A percentile compares a stretch with the other conserved stretches of the same genome.
Evolutionary conservation across 2,797 vertebrate species (phyloP).

Genomic region (Sebastolobus altivelis): DNA sequence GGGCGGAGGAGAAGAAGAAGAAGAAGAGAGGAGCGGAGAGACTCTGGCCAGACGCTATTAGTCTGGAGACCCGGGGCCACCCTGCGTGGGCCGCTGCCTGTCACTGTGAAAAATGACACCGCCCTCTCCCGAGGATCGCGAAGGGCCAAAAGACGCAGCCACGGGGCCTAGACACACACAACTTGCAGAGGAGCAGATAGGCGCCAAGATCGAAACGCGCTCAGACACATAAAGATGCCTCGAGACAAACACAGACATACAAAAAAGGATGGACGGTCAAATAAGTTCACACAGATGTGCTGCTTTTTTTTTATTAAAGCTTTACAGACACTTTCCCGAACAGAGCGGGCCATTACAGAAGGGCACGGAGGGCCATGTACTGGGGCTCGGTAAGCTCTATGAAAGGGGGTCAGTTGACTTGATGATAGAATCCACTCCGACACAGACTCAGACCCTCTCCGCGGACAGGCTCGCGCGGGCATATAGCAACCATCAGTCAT

Average conservation of each 20-base stretch:
- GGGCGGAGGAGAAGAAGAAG: conserved; percentile 42
- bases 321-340: conserved; percentile 22
- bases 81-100: conserved; percentile 80
- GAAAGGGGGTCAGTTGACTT: conserved; percentile 67
- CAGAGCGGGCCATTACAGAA: conserved; percentile 52
- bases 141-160: conserved; percentile 77
- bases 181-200: conserved; percentile 13
- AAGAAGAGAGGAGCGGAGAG: conserved; percentile 25
- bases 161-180: conserved; percentile 45
- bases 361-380: conserved; percentile 45
- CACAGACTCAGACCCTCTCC: conserved; percentile 53
- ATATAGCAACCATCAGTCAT: conserved; percentile 80
- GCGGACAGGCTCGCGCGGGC: conserved; percentile 55
- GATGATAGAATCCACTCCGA: conserved; percentile 71
- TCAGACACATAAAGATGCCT: conserved; percentile 47
- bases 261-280: conserved; percentile 42
- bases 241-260: conserved; percentile 41
- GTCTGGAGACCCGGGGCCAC: conserved; percentile 79
- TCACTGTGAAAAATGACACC: conserved; percentile 86
- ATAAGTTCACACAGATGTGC: conserved; percentile 1
- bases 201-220: conserved; percentile 57
- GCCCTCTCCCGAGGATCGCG: conserved; percentile 73
- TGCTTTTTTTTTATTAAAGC: conserved; percentile 28
- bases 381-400: conserved; percentile 39
- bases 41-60: conserved; percentile 80